A percentile compares a stretch with the other conserved stretches of the same genome.
Conservation (phyloP, 2,888 invertebrate species). For the Apodemia duryi region DNA sequence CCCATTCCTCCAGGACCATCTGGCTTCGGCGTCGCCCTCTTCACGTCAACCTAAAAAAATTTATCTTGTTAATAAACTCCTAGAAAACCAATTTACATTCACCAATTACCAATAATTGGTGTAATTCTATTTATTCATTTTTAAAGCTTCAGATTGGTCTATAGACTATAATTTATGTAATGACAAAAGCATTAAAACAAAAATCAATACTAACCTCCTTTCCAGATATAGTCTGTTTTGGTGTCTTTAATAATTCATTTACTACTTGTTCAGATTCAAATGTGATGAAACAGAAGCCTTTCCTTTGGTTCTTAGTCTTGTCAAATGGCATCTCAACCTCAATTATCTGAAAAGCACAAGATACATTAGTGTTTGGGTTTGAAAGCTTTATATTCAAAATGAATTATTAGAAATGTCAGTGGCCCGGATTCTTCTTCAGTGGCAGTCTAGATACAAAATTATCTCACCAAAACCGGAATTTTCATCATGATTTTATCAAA, state of each 20-base stretch:
- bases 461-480: constrained; percentile 75
- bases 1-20: constrained; percentile 85
- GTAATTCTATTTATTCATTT: neutral
- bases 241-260: constrained; percentile 92
- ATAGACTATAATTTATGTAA: no score
- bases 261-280: constrained; percentile 97
- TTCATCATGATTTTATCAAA: constrained; percentile 51
- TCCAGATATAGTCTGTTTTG: constrained; percentile 95
- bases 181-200: neutral
- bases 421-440: constrained; percentile 72
- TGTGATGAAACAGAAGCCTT: constrained; percentile 98
- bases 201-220: constrained; percentile 84
- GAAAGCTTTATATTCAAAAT: constrained; percentile 28
- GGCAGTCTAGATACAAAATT: constrained; percentile 45
- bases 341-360: constrained; percentile 84
- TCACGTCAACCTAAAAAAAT: constrained; percentile 88
- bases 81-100: no score
- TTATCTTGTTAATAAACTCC: neutral
- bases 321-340: constrained; percentile 98
- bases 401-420: constrained; percentile 43
- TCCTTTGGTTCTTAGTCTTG: constrained; percentile 96
- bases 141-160: neutral
- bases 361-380: neutral
- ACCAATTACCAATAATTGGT: no score
- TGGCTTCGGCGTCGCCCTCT: constrained; percentile 95